Percentiles rank a stretch among this genome's conserved stretches.
phyloP scores from a whole-genome alignment of 2,888 invertebrate genomes.

The Hydraecia micacea region DNA sequence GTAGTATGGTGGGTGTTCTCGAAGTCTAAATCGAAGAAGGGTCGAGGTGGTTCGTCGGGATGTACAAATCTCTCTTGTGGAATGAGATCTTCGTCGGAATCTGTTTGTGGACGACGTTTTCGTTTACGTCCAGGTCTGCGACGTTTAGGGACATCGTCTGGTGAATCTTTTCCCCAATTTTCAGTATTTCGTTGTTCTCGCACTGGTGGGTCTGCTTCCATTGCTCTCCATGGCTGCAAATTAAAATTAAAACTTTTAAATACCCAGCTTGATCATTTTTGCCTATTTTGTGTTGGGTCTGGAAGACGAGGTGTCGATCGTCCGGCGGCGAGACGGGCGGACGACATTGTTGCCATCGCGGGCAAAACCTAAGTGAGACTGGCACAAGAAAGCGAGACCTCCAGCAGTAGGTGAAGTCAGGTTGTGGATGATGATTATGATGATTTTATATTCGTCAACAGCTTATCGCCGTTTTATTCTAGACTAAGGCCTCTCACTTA shows the following conservation, averaged over 20 bases:
- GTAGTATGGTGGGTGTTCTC: constrained; percentile 68
- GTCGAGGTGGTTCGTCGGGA: constrained; percentile 70
- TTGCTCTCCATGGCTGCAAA: constrained; percentile 89
- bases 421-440: background rate
- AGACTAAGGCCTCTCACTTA: too few species aligned
- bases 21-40: constrained; percentile 72
- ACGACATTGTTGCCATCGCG: background rate
- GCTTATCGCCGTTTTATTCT: background rate
- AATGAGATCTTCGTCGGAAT: constrained; percentile 70
- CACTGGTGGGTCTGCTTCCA: constrained; percentile 78
- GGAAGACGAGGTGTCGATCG: background rate
- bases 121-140: constrained; percentile 90
- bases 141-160: constrained; percentile 82
- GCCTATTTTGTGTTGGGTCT: background rate
- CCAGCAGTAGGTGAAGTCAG: background rate
- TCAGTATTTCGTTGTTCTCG: constrained; percentile 69
- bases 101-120: constrained; percentile 90
- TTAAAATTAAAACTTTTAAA: background rate
- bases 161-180: constrained; percentile 79
- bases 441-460: background rate
- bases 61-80: constrained; percentile 72
- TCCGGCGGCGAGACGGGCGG: background rate
- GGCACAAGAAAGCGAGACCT: background rate
- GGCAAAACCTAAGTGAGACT: background rate
- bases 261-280: background rate